Base-by-base conservation (phyloP, 2,888 invertebrate species). In the Xylocampa areola region DNA sequence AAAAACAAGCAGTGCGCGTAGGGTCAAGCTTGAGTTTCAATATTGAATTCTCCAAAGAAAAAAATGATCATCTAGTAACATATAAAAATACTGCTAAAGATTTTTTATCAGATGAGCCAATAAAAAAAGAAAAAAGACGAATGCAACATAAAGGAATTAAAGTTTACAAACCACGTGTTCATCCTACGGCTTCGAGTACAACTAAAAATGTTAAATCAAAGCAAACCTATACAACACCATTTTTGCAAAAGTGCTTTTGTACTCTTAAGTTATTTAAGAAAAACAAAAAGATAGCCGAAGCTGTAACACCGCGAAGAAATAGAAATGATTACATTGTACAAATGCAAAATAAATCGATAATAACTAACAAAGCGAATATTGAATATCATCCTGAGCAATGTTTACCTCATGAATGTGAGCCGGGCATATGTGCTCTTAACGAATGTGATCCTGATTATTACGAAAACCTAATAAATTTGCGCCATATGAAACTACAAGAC, bases 41-140 rank as follows among this genome's bases (percentile, higher is more conserved):
- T 50, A 49, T 81, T 23, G 75, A 80, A 32, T 77, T 80, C 70
- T 76, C 62, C 10, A 82, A 82, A 73, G 60, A 64, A 11, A 39
- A 32, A 16, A 33, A 21, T 29, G 0, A 13, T 10, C 11, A 37
- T 25, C 11, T 8, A 13, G 19, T 7, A 30, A 17, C 13, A 2
- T 14, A 41, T 25, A 11, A 35, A 6, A 29, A 35, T 19, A 2
- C 5, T 29, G 8, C 5, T 10, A 29, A 36, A 11, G 5, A 5
- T 25, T n/a, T 14, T 0, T 7, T 7, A 30, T 29, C 4, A 21
- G 29, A 30, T 29, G 30, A 29, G 5, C n/a, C 16, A 16, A 33
- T 10, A 6, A 36, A 32, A 53, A 49, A 8, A 16, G 21, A 45
- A 16, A 59, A 6, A 2, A 44, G 10, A 4, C 27, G 17, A 13